A percentile compares a stretch with the other conserved stretches of the same genome.
phyloP scores from a whole-genome alignment of 2,113 vertebrate species.

The Phylloscopus trochiloides region DNA sequence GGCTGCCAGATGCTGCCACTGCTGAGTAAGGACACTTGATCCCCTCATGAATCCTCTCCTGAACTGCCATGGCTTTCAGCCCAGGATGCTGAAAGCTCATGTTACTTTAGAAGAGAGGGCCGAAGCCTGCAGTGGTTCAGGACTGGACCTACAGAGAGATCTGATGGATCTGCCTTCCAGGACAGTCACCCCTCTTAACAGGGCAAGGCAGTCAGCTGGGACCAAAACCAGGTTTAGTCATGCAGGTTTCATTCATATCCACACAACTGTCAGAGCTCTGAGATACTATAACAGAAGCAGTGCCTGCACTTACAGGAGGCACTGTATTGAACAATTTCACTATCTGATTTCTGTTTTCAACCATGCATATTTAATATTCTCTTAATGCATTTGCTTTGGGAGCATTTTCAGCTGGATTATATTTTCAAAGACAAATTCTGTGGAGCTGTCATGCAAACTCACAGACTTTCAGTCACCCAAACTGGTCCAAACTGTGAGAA shows the following conservation, averaged over 20 bases:
- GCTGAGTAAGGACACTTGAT: background rate
- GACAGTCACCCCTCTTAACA: background rate
- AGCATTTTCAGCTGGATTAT: background rate
- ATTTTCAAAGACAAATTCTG: background rate
- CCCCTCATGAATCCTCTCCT: background rate
- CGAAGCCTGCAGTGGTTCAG: background rate
- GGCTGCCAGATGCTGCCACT: background rate
- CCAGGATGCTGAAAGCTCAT: background rate
- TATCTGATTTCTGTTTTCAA: background rate
- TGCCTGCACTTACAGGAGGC: background rate
- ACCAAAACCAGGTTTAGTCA: background rate
- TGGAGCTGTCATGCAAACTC: background rate
- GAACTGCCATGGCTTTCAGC: background rate
- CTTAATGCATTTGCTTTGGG: background rate
- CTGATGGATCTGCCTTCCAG: background rate
- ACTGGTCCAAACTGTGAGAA: background rate
- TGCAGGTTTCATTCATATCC: background rate
- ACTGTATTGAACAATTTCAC: background rate
- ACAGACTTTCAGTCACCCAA: background rate
- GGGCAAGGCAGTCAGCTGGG: accelerated
- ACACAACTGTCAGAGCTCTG: background rate
- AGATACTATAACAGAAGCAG: background rate
- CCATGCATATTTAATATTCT: background rate
- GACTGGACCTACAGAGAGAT: accelerated
- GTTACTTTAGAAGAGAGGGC: background rate